phyloP scores from a whole-genome alignment of 37 sponge, comb jelly and placozoan genomes.

The Trichoplax adhaerens region DNA sequence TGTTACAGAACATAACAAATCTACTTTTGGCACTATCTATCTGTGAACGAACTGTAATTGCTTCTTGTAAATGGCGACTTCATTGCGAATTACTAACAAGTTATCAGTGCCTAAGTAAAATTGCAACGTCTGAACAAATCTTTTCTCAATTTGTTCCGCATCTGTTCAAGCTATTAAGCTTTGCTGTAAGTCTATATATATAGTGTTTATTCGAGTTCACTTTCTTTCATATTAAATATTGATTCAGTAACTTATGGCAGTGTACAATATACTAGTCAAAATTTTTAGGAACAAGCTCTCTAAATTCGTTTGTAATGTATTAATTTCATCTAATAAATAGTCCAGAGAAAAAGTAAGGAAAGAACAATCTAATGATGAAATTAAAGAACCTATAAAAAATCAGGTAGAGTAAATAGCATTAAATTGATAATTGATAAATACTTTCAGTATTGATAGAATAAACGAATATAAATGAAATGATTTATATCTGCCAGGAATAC shows the following conservation, averaged over 20 bases:
- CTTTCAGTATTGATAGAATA: too few relatives aligned
- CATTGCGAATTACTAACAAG: constrained; percentile 22
- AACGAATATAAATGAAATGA: too few relatives aligned
- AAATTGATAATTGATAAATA: too few relatives aligned
- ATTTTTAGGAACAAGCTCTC: neutral
- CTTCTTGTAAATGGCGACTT: constrained; percentile 34
- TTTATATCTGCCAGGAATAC: too few relatives aligned
- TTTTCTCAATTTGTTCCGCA: constrained; percentile 50
- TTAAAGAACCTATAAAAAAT: too few relatives aligned
- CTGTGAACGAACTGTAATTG: constrained; percentile 19
- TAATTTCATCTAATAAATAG: neutral
- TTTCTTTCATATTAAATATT: too few relatives aligned
- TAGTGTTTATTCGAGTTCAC: too few relatives aligned
- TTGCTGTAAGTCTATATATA: constrained; percentile 23
- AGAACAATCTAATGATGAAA: too few relatives aligned
- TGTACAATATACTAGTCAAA: neutral
- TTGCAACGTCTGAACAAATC: constrained; percentile 57
- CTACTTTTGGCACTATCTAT: constrained; percentile 27
- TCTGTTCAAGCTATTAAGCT: constrained; percentile 26
- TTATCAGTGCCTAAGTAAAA: constrained; percentile 10
- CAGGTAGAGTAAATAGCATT: too few relatives aligned
- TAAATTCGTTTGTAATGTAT: neutral
- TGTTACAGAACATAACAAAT: constrained; percentile 4
- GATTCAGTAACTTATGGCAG: neutral
- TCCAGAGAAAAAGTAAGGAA: too few relatives aligned